phyloP scores from a whole-genome alignment of 2,888 invertebrate genomes.

The Physocephala rufipes region DNA sequence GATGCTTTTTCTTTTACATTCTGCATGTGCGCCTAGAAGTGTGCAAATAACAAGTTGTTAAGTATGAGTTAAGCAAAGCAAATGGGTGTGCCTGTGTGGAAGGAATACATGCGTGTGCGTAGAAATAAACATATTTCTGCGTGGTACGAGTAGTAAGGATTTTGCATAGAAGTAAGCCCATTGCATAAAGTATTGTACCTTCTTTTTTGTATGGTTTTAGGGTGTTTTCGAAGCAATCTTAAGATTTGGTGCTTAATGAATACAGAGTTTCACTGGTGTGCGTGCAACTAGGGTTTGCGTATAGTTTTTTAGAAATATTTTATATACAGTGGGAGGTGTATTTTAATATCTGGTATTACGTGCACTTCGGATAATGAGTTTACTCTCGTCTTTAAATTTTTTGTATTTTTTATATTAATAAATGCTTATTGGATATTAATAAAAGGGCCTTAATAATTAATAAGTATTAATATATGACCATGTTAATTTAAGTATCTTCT shows the following conservation, averaged over 20 bases:
- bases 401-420: too few species aligned
- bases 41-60: constrained; percentile 21
- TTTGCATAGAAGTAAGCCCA: not conserved
- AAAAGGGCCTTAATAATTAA: too few species aligned
- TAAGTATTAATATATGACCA: too few species aligned
- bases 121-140: not conserved
- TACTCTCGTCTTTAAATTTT: too few species aligned
- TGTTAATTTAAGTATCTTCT: too few species aligned
- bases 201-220: constrained; percentile 22
- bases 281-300: not conserved
- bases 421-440: too few species aligned
- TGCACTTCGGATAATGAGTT: not conserved
- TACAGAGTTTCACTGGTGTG: not conserved
- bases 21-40: not conserved
- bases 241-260: constrained; percentile 1
- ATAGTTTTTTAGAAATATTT: too few species aligned
- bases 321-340: not conserved
- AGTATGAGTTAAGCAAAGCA: constrained; percentile 9
- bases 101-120: not conserved
- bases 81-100: not conserved
- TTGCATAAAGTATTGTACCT: constrained; percentile 3
- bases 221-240: not conserved
- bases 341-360: not conserved
- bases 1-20: not conserved
- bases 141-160: constrained; percentile 2